Evolutionary conservation across 2,113 vertebrate species (phyloP).

Genomic region (Chaetorhynchus papuensis): DNA sequence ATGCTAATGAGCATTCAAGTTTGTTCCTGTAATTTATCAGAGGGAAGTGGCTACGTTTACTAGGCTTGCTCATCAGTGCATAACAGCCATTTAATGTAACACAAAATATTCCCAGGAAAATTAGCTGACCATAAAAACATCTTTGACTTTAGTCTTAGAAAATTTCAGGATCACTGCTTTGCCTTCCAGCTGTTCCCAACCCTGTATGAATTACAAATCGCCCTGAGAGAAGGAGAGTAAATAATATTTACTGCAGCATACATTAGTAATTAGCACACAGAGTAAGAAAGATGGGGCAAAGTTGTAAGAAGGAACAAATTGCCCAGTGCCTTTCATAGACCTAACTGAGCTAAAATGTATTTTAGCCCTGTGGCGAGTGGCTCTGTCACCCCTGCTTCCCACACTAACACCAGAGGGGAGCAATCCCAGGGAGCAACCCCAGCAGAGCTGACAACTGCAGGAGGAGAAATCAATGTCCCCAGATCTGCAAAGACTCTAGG

Average conservation of each 20-base stretch:
- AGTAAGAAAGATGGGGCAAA: neutral
- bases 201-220: neutral
- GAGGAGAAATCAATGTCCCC: neutral
- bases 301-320: neutral
- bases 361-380: accelerated
- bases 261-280: neutral
- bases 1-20: neutral
- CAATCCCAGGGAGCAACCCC: neutral
- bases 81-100: neutral
- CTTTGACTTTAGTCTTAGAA: neutral
- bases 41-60: neutral
- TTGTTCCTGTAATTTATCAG: neutral
- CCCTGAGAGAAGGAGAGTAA: neutral
- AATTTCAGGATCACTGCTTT: slow-evolving; percentile 14
- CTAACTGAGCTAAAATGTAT: neutral
- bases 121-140: slow-evolving; percentile 15
- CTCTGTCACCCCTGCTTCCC: neutral
- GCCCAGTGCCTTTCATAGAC: neutral
- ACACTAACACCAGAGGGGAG: neutral
- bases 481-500: neutral
- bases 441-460: neutral
- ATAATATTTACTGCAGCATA: neutral
- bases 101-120: slow-evolving; percentile 25
- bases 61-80: neutral
- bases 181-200: neutral